Conservation (phyloP, 1,140 invertebrate genomes). For the Mizuhopecten yessoensis region DNA sequence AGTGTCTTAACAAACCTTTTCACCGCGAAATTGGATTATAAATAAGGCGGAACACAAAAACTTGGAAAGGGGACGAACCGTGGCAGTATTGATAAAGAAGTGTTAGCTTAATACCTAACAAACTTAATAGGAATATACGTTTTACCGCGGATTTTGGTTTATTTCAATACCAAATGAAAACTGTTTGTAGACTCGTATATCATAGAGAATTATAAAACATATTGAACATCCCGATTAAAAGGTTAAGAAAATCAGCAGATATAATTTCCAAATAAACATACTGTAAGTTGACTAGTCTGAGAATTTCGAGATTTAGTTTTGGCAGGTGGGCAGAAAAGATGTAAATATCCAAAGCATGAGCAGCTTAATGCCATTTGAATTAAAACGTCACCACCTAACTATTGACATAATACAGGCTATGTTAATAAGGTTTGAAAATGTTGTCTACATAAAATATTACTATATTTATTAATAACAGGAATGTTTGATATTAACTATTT, state of each 20-base stretch:
- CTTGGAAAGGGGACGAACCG: slow-evolving; percentile 14
- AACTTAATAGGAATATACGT: not conserved
- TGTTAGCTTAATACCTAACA: not conserved
- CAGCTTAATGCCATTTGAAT: not conserved
- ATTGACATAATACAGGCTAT: too few relatives aligned
- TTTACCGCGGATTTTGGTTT: not conserved
- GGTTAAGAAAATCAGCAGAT: not conserved
- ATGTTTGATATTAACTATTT: too few relatives aligned
- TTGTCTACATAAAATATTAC: too few relatives aligned
- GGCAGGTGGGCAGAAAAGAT: slow-evolving; percentile 3
- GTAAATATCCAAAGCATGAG: not conserved
- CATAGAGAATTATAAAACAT: not conserved
- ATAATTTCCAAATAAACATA: not conserved
- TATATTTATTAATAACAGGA: too few relatives aligned
- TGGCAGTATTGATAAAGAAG: not conserved
- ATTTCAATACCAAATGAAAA: too few relatives aligned
- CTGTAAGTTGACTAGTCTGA: not conserved
- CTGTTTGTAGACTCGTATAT: not conserved
- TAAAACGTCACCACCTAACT: not conserved
- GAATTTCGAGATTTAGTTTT: not conserved
- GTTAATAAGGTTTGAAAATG: too few relatives aligned
- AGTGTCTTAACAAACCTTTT: not conserved
- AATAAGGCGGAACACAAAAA: not conserved
- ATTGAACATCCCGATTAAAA: not conserved
- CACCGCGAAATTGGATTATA: slow-evolving; percentile 38